A percentile compares a stretch with the other conserved stretches of the same genome.
Evolutionary conservation across 2,797 vertebrate species (phyloP).

Genomic region (Helicolenus hilgendorfi): DNA sequence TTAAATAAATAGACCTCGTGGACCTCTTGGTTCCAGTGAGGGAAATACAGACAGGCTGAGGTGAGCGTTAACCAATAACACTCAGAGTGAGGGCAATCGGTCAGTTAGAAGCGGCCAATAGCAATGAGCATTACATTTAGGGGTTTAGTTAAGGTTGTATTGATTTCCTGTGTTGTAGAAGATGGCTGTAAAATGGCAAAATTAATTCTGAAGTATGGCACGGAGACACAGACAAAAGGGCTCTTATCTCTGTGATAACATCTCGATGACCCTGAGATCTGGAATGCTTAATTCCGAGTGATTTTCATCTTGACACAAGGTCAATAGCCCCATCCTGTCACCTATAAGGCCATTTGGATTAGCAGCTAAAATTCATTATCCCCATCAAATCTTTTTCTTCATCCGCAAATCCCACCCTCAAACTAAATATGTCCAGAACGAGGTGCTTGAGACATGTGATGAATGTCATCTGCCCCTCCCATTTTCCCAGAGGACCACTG

Average conservation of each 20-base stretch:
- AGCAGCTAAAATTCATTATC: slow-evolving; percentile 58
- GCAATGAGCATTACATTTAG: slow-evolving; percentile 42
- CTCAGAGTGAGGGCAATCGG: slow-evolving; percentile 30
- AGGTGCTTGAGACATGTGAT: slow-evolving; percentile 33
- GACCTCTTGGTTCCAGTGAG: neutral
- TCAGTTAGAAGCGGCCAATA: slow-evolving; percentile 50
- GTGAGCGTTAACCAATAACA: slow-evolving; percentile 26
- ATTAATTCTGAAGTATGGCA: slow-evolving; percentile 32
- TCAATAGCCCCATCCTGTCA: slow-evolving; percentile 61
- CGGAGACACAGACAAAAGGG: slow-evolving; percentile 28
- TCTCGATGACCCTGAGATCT: slow-evolving; percentile 46
- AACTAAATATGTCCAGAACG: slow-evolving; percentile 37
- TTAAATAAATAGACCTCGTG: neutral
- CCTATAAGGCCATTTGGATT: slow-evolving; percentile 60
- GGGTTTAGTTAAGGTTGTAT: slow-evolving; percentile 48
- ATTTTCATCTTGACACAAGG: slow-evolving; percentile 67
- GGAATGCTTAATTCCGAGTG: slow-evolving; percentile 48
- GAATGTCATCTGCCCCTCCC: neutral
- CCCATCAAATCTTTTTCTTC: slow-evolving; percentile 40
- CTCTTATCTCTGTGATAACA: slow-evolving; percentile 42
- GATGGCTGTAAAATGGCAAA: slow-evolving; percentile 40
- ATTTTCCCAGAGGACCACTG: slow-evolving; percentile 25
- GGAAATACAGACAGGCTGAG: slow-evolving; percentile 12
- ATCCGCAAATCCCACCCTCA: slow-evolving; percentile 31
- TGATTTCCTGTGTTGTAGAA: slow-evolving; percentile 54